Base-by-base conservation (phyloP, 1,140 invertebrate genomes). In the Leptopilina boulardi region DNA sequence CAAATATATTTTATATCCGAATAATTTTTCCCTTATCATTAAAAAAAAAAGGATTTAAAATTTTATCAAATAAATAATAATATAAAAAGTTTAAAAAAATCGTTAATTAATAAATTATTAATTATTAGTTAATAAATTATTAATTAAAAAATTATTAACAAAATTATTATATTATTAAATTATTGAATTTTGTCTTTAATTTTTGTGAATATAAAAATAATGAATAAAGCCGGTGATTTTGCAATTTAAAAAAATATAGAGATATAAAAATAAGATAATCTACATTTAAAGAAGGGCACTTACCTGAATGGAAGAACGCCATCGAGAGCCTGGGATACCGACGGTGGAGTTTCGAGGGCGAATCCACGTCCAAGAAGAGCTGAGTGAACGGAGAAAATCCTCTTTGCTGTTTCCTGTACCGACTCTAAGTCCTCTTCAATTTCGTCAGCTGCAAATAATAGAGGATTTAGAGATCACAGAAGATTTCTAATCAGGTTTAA, bases 321-420 rank as follows among this genome's bases (percentile, higher is more conserved):
- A 87, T 98, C 97, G 54, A 99, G 91, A 41, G 97, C 96, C 91
- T 99, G 97, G 81, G 94, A 94, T 56, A 99, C 95, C 6, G 95
- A 96, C 9, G 98, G 96, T 8, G 96, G 93, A 44, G 96, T 95
- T 18, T 95, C 94, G 0, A 99, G 92, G n/a, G 97, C 96, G 82
- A 99, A 95, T 59, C 98, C 98, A 87, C 98, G 96, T 9, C 96
- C 94, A 0, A 99, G 93, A 23, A 98, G 90, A 4, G 92, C 86
- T 26, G 95, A 94, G 91, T 98, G 96, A 41, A 92, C 91, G 19
- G 93, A 92, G 82, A 96, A 96, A 54, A 96, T 95, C 82, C 94
- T 91, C 73, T 94, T 92, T 23, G 95, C 94, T 21, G 94, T 92
- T 80, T 95, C 94, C 89, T 97, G 96, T 21, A 95, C 93, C 42